These are phyloP conservation scores for Athripsodes cinereus DNA, from an alignment of 2,888 invertebrate species.

Conservation along the genomic window DNA sequence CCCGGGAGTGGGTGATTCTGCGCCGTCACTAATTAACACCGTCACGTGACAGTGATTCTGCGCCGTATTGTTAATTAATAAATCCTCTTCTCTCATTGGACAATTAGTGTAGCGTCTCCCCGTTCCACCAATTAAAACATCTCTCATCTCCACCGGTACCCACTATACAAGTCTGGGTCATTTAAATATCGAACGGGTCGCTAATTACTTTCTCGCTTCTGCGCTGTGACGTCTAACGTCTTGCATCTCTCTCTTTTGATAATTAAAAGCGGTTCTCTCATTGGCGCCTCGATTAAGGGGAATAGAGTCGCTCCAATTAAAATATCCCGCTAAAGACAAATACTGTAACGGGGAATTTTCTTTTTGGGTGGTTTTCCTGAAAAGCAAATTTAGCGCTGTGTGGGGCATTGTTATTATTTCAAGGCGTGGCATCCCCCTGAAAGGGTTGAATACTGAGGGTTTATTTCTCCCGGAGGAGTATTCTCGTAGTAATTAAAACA, in stretches of 20 bases:
- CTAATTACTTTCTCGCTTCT: constrained; percentile 11
- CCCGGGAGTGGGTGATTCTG: constrained; percentile 6
- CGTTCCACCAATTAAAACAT: constrained; percentile 21
- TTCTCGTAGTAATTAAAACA: constrained; percentile 2
- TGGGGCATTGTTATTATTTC: constrained; percentile 5
- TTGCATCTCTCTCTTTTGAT: constrained; percentile 5
- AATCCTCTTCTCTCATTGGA: constrained; percentile 14
- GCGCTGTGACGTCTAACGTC: constrained; percentile 4
- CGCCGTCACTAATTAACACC: constrained; percentile 14
- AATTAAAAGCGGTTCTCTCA: constrained; percentile 18
- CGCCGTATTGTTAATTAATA: constrained; percentile 9
- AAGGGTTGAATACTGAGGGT: neutral
- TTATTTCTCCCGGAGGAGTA: neutral
- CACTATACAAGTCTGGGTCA: neutral
- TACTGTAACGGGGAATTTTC: constrained; percentile 15
- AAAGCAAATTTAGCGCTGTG: constrained; percentile 11
- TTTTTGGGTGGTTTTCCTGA: too few species aligned
- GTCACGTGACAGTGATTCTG: neutral
- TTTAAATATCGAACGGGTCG: constrained; percentile 4
- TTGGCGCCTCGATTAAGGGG: constrained; percentile 16
- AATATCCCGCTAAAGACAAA: constrained; percentile 15
- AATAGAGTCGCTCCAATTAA: constrained; percentile 19
- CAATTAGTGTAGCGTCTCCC: constrained; percentile 5
- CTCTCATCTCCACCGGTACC: neutral
- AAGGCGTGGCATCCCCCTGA: constrained; percentile 8